phyloP scores from a whole-genome alignment of 2,113 vertebrate genomes.

The Orthonyx spaldingii region DNA sequence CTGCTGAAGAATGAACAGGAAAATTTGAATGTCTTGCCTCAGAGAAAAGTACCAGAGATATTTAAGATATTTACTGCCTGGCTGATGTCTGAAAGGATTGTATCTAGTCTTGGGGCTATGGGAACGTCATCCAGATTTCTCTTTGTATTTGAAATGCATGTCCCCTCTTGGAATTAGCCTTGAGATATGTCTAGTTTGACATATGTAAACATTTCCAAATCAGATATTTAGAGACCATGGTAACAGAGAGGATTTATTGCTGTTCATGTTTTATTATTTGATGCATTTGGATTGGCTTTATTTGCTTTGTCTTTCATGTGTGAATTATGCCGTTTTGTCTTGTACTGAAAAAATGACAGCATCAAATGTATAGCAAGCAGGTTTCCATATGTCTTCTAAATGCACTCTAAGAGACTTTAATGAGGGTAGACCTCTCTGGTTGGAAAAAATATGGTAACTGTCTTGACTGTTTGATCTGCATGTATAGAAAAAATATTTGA shows the following conservation, averaged over 20 bases:
- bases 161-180: neutral
- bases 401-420: neutral
- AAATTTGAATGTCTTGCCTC: neutral
- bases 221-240: neutral
- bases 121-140: neutral
- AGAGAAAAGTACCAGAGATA: neutral
- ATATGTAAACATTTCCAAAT: neutral
- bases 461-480: neutral
- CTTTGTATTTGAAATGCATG: neutral
- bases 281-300: neutral
- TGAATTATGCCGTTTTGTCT: neutral
- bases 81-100: neutral
- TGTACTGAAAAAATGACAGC: neutral
- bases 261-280: neutral
- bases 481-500: neutral
- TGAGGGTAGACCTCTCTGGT: neutral
- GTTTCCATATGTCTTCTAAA: neutral
- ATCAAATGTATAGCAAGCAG: neutral
- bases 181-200: neutral
- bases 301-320: slow-evolving; percentile 16
- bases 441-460: neutral
- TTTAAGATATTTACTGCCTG: neutral
- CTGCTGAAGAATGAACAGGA: neutral
- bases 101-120: neutral
- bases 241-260: neutral